Conservation (phyloP, 2,888 invertebrate species). For the Anagyrus pseudococci region DNA sequence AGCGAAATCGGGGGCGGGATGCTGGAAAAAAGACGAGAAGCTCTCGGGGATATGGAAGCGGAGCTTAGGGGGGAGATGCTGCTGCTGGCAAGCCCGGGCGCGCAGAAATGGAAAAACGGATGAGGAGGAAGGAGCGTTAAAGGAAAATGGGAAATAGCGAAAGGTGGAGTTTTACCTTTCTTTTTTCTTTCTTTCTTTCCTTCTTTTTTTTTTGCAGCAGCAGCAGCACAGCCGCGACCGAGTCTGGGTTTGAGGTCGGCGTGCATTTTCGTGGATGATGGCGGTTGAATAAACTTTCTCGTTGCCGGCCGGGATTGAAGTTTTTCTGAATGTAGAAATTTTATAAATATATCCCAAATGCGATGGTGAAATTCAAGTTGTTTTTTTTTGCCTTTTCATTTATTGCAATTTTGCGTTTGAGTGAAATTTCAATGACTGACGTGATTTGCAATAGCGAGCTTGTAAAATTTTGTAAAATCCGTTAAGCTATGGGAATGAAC, state of each 20-base stretch:
- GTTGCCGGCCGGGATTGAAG: too few relatives aligned
- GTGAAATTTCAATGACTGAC: too few relatives aligned
- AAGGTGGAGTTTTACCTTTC: conserved; percentile 8
- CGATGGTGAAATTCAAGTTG: too few relatives aligned
- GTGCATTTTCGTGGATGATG: conserved; percentile 14
- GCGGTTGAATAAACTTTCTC: neutral
- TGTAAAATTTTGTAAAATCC: too few relatives aligned
- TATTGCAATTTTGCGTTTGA: too few relatives aligned
- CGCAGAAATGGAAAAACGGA: conserved; percentile 40
- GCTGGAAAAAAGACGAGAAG: conserved; percentile 14
- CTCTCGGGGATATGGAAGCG: neutral
- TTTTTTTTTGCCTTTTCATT: too few relatives aligned
- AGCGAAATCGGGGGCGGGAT: too few relatives aligned
- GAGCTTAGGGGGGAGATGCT: conserved; percentile 31
- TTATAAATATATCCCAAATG: too few relatives aligned
- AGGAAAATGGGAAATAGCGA: conserved; percentile 27
- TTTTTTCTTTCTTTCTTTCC: conserved; percentile 4
- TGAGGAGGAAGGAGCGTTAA: conserved; percentile 34
- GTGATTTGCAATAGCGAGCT: too few relatives aligned
- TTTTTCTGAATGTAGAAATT: too few relatives aligned
- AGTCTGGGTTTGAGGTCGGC: conserved; percentile 16
- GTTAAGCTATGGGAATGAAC: too few relatives aligned
- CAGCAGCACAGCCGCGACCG: neutral
- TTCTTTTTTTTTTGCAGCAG: neutral
- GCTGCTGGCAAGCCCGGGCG: conserved; percentile 9